Evolutionary conservation across 2,888 invertebrate species (phyloP).

Genomic region (Rhorus exstirpatorius): DNA sequence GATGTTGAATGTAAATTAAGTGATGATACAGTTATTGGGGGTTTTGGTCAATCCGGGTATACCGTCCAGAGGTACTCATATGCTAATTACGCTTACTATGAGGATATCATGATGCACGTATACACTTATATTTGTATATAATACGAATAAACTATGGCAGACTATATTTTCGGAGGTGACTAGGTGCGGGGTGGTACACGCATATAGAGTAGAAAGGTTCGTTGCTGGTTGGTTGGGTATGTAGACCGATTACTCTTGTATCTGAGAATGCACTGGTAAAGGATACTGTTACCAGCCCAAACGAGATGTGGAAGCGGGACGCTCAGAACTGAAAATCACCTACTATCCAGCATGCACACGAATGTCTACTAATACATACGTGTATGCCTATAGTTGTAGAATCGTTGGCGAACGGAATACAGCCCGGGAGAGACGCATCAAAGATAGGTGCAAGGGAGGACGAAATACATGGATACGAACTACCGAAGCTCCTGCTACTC

Average conservation of each 20-base stretch:
- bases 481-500: constrained; percentile 9
- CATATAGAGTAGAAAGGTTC: constrained; percentile 6
- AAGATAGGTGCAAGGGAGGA: constrained; percentile 26
- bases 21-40: background rate
- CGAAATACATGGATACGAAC: constrained; percentile 18
- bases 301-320: constrained; percentile 26
- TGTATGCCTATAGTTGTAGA: constrained; percentile 6
- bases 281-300: background rate
- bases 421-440: constrained; percentile 10
- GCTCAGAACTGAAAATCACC: constrained; percentile 16
- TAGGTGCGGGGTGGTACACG: background rate
- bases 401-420: constrained; percentile 9
- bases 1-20: background rate
- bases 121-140: background rate
- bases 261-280: background rate
- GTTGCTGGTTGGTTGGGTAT: background rate
- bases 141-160: constrained; percentile 13
- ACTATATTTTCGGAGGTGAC: background rate
- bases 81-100: too few species aligned
- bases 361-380: constrained; percentile 28
- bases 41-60: background rate
- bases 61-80: too few species aligned
- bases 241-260: constrained; percentile 9
- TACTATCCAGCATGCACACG: constrained; percentile 27
- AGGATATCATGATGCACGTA: background rate